Conservation (phyloP, 2,888 invertebrate species). For the Lottia scabra region DNA sequence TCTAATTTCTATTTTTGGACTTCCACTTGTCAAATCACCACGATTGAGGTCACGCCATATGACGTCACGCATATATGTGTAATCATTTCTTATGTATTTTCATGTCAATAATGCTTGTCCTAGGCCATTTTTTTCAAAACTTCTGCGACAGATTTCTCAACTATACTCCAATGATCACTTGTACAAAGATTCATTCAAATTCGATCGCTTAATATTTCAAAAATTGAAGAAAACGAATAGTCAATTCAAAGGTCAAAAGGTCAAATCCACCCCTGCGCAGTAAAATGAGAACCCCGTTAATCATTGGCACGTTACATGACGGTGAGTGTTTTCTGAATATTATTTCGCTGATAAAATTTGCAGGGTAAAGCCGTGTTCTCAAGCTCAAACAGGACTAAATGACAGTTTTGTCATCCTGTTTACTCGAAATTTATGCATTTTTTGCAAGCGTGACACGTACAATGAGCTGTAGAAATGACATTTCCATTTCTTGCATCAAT, state of each 20-base stretch:
- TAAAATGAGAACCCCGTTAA: constrained; percentile 67
- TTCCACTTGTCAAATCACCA: constrained; percentile 16
- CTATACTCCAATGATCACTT: no score
- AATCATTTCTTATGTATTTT: constrained; percentile 1
- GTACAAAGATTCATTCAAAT: not conserved
- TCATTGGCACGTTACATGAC: constrained; percentile 71
- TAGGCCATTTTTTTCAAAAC: no score
- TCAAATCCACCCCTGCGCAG: constrained; percentile 62
- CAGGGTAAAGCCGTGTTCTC: constrained; percentile 63
- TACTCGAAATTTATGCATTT: constrained; percentile 29
- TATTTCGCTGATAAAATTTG: constrained; percentile 73
- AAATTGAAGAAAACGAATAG: not conserved
- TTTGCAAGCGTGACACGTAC: constrained; percentile 37
- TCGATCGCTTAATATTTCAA: not conserved
- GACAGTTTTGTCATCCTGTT: constrained; percentile 29
- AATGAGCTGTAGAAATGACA: constrained; percentile 28
- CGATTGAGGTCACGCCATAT: constrained; percentile 21
- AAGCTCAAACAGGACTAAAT: constrained; percentile 31
- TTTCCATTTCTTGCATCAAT: constrained; percentile 47
- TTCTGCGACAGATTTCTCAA: no score
- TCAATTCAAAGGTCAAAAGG: constrained; percentile 65
- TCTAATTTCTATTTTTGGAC: constrained; percentile 21
- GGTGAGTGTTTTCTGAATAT: constrained; percentile 73
- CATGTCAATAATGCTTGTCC: no score
- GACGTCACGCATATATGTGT: constrained; percentile 23